Percentiles rank a stretch among this genome's conserved stretches.
These are phyloP conservation scores for Diphyllodes magnificus DNA, from an alignment of 2,113 vertebrate genomes.

Conservation along the genomic window DNA sequence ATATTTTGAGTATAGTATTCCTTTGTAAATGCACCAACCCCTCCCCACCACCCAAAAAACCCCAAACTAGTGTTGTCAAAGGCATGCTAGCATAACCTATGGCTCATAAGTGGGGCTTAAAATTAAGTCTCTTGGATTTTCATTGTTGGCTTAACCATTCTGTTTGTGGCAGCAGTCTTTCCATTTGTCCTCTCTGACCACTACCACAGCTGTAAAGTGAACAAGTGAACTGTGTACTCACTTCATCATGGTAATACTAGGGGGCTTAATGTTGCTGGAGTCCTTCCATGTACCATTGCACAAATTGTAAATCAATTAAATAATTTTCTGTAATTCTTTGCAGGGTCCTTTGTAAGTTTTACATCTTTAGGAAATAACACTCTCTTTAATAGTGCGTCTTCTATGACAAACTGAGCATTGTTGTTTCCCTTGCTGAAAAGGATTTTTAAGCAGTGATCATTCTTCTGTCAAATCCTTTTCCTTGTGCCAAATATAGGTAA, in stretches of 20 bases:
- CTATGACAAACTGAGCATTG: neutral
- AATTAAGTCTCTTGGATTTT: neutral
- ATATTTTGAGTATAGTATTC: neutral
- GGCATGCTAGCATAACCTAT: neutral
- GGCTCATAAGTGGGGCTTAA: neutral
- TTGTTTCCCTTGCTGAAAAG: neutral
- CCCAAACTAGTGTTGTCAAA: neutral
- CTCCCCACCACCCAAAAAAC: neutral
- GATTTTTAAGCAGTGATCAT: neutral
- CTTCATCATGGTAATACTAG: neutral
- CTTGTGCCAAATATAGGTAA: neutral
- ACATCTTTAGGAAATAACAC: neutral
- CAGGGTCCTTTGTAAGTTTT: neutral
- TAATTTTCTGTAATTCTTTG: neutral
- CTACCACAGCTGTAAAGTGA: neutral
- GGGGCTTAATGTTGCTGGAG: neutral
- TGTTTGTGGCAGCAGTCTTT: neutral
- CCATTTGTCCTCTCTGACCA: neutral
- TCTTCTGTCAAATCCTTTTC: neutral
- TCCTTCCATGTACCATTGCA: neutral
- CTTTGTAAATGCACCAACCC: neutral
- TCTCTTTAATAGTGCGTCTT: fast-evolving
- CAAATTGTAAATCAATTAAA: neutral
- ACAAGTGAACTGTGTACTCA: neutral
- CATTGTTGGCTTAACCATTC: neutral